A percentile compares a stretch with the other conserved stretches of the same genome.
Conservation (phyloP, 1,140 invertebrate species). For the Hetaerina americana region DNA sequence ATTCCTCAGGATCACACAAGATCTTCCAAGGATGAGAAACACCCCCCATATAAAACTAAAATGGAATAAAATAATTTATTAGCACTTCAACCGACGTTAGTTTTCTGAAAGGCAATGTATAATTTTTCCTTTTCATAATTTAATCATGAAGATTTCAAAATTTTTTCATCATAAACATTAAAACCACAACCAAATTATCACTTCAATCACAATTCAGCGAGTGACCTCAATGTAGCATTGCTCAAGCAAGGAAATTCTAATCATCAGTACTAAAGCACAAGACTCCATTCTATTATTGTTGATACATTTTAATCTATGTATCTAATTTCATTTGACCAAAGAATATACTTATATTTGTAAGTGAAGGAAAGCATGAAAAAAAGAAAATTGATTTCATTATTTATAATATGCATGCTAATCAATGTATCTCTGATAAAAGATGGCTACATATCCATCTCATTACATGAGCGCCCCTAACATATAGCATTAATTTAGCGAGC, state of each 20-base stretch:
- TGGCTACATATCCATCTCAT: too few relatives aligned
- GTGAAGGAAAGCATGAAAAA: too few relatives aligned
- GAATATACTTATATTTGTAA: too few relatives aligned
- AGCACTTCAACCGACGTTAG: neutral
- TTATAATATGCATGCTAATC: neutral
- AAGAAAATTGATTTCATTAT: neutral
- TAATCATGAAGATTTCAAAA: neutral
- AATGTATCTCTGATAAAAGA: too few relatives aligned
- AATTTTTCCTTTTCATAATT: neutral
- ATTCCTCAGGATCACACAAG: slow-evolving; percentile 62
- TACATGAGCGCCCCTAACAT: too few relatives aligned
- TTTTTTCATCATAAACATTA: neutral
- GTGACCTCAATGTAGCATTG: too few relatives aligned
- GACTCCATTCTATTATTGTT: too few relatives aligned
- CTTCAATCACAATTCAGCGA: neutral
- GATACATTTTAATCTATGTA: too few relatives aligned
- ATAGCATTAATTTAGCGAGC: too few relatives aligned
- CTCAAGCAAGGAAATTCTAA: too few relatives aligned
- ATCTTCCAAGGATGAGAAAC: slow-evolving; percentile 88
- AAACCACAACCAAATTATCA: neutral
- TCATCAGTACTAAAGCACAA: too few relatives aligned
- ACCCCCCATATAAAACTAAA: slow-evolving; percentile 87
- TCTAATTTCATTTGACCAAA: too few relatives aligned
- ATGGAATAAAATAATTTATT: slow-evolving; percentile 13
- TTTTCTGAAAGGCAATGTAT: neutral